These are phyloP conservation scores for Drosophila subobscura DNA, from an alignment of 1,140 invertebrate genomes.

Conservation along the genomic window DNA sequence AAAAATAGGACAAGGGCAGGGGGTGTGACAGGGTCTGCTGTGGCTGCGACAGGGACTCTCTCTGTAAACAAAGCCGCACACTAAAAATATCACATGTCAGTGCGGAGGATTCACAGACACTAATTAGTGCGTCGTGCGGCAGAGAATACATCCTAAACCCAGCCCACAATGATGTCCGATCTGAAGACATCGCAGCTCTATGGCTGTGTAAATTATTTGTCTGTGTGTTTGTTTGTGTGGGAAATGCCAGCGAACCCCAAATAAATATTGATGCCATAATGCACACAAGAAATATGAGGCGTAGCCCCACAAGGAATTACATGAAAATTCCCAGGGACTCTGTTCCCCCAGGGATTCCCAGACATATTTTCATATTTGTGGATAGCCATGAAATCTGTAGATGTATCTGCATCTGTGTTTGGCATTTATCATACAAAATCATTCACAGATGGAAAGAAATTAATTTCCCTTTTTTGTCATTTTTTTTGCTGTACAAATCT, in stretches of 20 bases:
- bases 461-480: too few relatives aligned
- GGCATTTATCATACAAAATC: too few relatives aligned
- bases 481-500: too few relatives aligned
- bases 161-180: slow-evolving; percentile 25
- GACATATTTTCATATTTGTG: too few relatives aligned
- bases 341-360: too few relatives aligned
- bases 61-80: slow-evolving; percentile 63
- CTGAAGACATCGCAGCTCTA: neutral
- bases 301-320: too few relatives aligned
- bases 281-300: slow-evolving; percentile 2
- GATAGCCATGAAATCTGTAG: too few relatives aligned
- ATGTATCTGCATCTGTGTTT: too few relatives aligned
- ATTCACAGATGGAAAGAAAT: too few relatives aligned
- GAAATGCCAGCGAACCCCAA: slow-evolving; percentile 10
- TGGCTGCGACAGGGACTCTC: slow-evolving; percentile 6
- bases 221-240: slow-evolving; percentile 12
- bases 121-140: slow-evolving; percentile 54
- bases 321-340: too few relatives aligned
- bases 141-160: slow-evolving; percentile 14
- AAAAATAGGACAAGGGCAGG: slow-evolving; percentile 49
- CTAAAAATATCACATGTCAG: slow-evolving; percentile 76
- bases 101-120: slow-evolving; percentile 32
- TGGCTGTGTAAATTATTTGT: neutral
- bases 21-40: too few relatives aligned
- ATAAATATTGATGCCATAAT: slow-evolving; percentile 24